Evolutionary conservation across 1,140 invertebrate species (phyloP), one percentile per base, ranked within the genome.

Genomic region (Ceratina australensis): DNA sequence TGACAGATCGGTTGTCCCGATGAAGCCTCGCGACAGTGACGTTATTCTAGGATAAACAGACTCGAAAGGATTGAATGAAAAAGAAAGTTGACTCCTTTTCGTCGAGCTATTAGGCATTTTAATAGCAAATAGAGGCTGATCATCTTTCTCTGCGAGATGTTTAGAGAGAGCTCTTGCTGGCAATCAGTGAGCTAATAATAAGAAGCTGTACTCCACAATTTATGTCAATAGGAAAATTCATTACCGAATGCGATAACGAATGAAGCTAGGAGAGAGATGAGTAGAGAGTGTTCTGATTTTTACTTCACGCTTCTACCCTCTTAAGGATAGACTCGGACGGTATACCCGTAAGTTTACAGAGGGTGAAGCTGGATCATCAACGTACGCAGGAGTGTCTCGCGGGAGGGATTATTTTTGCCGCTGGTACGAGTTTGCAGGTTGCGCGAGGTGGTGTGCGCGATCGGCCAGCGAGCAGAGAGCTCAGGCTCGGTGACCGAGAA

Each of bases 381-480:
- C 67, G 73, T 67, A 72, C 57, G 76, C 79, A 82, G 80, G 83
- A 86, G 86, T 83, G 80, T 87, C 80, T 83, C 72, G 69, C 72
- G 69, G 75, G 77, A 81, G 83, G 78, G 78, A 80, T 65, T 68
- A 89, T 88, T 91, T 91, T 91, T 90, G 84, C 90, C 83, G 87
- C 85, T 86, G 88, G 86, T 89, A 88, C 88, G 81, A 85, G 89
- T 89, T 89, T 87, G 83, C 90, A 90, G 90, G 89, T 90, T 91
- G 90, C 88, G 88, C 88, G 86, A 86, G 66, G 84, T 81, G 87
- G 84, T 83, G 75, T 86, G 88, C 87, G 89, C 88, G 86, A 90
- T 89, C 84, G 83, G 82, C 50, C 68, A 79, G 86, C 33, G 2
- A 42, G 66, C 72, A 72, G n/a, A n/a, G n/a, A n/a, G 84, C 72